Evolutionary conservation across 2,797 vertebrate genomes (phyloP), one percentile per base, ranked within the genome.

Genomic region (Odontamblyopus lacepedii): DNA sequence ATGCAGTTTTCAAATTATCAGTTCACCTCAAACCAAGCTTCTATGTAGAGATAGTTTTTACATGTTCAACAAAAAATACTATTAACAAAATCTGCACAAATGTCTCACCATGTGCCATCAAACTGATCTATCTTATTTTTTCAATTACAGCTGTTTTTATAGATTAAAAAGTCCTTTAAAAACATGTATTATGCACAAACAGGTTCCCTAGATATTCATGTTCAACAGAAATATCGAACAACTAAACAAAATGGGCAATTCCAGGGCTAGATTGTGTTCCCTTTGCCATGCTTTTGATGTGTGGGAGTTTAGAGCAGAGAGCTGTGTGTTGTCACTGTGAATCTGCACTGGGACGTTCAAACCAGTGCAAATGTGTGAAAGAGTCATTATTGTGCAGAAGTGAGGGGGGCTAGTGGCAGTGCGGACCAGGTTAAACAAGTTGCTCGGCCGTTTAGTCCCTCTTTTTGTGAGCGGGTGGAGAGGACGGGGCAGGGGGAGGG

Each of bases 271-370:
- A 18, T 61, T 35, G 9, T 53, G 30, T 64, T 57, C 61, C 51
- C 69, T 50, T 61, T 76, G 6, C 48, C 67, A 63, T 61, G 74
- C 73, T 66, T 67, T 9, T 73, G 65, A 79, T 77, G 78, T 85
- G 86, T 86, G 84, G 74, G 86, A 84, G 87, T 80, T 74, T 72
- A 83, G 78, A 78, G 75, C 65, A 44, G 70, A 81, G 81, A 83
- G 79, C 73, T 77, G 82, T 74, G 83, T 83, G 68, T 80, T 88
- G 87, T 90, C 88, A 86, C 85, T 88, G 83, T 91, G 90, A 85
- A 92, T 92, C 88, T 88, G 81, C 71, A 77, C 81, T 87, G 77
- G 74, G 80, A 59, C n/a, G 75, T 83, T 79, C 81, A 78, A 82
- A 79, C 73, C 76, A 83, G 76, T 85, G 77, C 83, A 84, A 86